phyloP scores from a whole-genome alignment of 2,797 vertebrate species.

The Ctenopoma multispine region DNA sequence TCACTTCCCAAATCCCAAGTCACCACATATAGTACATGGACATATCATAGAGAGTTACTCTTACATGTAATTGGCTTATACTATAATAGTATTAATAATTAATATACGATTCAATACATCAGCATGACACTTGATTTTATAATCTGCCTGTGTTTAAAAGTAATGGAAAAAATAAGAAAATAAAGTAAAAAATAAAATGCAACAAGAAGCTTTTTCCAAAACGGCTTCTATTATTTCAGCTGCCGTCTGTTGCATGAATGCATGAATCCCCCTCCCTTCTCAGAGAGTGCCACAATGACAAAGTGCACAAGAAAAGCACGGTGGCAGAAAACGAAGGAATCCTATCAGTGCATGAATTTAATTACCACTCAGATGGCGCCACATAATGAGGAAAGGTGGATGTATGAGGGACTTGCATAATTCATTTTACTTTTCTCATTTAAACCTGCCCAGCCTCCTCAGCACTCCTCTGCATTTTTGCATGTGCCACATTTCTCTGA shows the following conservation, averaged over 20 bases:
- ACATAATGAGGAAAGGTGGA: constrained; percentile 82
- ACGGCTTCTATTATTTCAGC: constrained; percentile 36
- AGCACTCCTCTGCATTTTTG: constrained; percentile 41
- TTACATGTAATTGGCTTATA: constrained; percentile 17
- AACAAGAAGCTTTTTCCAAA: neutral
- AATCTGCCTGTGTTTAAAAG: constrained; percentile 10
- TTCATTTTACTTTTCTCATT: constrained; percentile 79
- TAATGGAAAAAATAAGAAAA: neutral
- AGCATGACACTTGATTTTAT: neutral
- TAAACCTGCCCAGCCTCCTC: constrained; percentile 52
- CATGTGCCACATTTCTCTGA: constrained; percentile 70
- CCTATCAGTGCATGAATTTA: constrained; percentile 87
- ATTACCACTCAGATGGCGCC: constrained; percentile 85
- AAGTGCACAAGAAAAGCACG: constrained; percentile 78
- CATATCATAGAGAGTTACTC: neutral
- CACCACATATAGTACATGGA: neutral
- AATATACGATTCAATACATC: constrained; percentile 2
- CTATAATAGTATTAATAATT: constrained; percentile 1
- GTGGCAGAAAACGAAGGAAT: constrained; percentile 87
- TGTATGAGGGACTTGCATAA: constrained; percentile 77
- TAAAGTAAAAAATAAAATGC: constrained; percentile 17
- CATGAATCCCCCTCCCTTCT: constrained; percentile 58
- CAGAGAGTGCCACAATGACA: constrained; percentile 87
- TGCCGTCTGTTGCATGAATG: constrained; percentile 42
- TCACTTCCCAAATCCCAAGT: constrained; percentile 10